phyloP scores from a whole-genome alignment of 2,113 vertebrate species.

The Jaculus jaculus region DNA sequence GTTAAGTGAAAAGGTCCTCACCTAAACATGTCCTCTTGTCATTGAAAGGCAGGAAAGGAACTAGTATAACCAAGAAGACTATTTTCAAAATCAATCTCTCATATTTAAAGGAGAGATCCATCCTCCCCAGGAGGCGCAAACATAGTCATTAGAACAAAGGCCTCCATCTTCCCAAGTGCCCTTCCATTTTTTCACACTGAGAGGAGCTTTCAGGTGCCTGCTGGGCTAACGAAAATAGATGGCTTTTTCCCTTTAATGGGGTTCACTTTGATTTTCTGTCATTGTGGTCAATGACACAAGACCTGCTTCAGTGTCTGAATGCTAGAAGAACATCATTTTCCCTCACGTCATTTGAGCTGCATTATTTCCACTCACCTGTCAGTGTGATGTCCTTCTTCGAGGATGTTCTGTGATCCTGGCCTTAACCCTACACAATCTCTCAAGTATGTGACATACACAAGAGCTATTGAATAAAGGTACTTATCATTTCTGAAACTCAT shows the following conservation, averaged over 20 bases:
- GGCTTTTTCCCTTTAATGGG: constrained; percentile 78
- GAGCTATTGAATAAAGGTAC: not conserved
- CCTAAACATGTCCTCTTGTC: constrained; percentile 70
- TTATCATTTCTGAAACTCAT: constrained; percentile 39
- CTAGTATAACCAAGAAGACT: constrained; percentile 61
- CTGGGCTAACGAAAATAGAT: constrained; percentile 78
- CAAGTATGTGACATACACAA: not conserved
- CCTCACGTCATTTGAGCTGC: constrained; percentile 60
- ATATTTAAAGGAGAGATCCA: constrained; percentile 73
- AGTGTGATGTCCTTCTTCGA: constrained; percentile 32
- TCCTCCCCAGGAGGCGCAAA: constrained; percentile 59
- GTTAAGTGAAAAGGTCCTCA: constrained; percentile 75
- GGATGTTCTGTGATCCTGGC: not conserved
- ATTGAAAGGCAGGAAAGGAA: constrained; percentile 65
- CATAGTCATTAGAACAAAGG: constrained; percentile 64
- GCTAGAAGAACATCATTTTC: constrained; percentile 72
- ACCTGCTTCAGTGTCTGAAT: constrained; percentile 70
- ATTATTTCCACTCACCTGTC: constrained; percentile 65
- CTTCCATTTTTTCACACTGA: constrained; percentile 70
- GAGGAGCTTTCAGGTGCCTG: constrained; percentile 74
- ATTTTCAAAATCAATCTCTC: constrained; percentile 77
- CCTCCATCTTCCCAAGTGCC: constrained; percentile 71
- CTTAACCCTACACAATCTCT: not conserved
- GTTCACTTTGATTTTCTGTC: constrained; percentile 81
- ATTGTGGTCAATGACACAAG: constrained; percentile 79